These are phyloP conservation scores for Glareola pratincola DNA, from an alignment of 2,113 vertebrate species.

Conservation along the genomic window DNA sequence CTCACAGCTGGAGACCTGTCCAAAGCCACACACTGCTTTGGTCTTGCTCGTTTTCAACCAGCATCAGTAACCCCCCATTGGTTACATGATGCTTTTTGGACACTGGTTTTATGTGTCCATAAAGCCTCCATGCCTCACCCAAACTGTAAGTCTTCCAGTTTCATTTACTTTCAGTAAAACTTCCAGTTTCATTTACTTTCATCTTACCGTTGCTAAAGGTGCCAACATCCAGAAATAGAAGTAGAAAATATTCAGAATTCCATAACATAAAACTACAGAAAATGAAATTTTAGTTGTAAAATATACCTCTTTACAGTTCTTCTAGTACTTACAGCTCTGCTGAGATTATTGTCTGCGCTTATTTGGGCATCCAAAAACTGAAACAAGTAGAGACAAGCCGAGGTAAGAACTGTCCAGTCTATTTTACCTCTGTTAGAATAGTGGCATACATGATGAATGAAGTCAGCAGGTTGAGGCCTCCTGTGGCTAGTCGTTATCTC, in stretches of 20 bases:
- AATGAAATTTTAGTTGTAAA: background rate
- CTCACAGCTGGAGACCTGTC: background rate
- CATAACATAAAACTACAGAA: background rate
- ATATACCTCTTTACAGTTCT: background rate
- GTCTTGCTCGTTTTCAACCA: accelerated
- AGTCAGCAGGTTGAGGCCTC: background rate
- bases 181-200: background rate
- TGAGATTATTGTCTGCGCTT: background rate
- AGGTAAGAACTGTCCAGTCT: background rate
- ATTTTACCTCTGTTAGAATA: background rate
- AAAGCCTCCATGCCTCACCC: accelerated
- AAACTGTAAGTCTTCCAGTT: background rate
- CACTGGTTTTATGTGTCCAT: no score
- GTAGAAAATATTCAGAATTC: background rate
- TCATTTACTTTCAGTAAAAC: background rate
- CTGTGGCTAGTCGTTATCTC: background rate
- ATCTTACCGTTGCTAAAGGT: background rate
- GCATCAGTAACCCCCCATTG: background rate
- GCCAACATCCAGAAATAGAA: background rate
- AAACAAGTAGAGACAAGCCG: background rate
- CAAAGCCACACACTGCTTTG: background rate
- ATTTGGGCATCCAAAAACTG: background rate
- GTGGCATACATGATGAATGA: background rate
- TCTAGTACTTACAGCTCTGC: background rate
- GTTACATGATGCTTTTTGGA: background rate